Conservation (phyloP, 2,113 vertebrate genomes). For the Saccopteryx bilineata region DNA sequence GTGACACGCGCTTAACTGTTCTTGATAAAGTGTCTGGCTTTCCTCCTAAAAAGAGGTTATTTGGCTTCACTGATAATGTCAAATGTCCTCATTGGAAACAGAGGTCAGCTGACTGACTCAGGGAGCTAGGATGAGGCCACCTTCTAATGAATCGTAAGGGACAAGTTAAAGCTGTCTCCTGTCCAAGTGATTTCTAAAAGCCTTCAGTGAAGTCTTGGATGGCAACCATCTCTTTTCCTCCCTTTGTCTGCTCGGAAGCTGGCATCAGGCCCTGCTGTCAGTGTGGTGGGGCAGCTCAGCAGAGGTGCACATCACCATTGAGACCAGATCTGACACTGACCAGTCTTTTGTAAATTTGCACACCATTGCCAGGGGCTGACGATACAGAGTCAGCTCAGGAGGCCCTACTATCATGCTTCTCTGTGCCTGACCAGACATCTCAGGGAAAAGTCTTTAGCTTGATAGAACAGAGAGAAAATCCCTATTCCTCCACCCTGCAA, state of each 20-base stretch:
- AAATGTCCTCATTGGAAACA: neutral
- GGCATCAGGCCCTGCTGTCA: neutral
- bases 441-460: constrained; percentile 24
- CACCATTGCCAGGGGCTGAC: constrained; percentile 71
- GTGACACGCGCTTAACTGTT: neutral
- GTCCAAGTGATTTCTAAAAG: neutral
- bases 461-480: neutral
- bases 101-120: neutral
- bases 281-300: neutral
- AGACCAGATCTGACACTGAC: neutral
- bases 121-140: neutral
- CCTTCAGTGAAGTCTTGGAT: neutral
- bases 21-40: neutral
- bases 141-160: neutral
- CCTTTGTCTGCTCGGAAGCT: neutral
- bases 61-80: neutral
- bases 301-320: constrained; percentile 43
- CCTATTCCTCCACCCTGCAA: neutral
- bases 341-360: constrained; percentile 52
- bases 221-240: neutral
- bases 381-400: neutral
- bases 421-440: neutral
- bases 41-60: neutral
- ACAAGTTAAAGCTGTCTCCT: neutral
- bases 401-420: constrained; percentile 38